Conservation (phyloP, 2,113 vertebrate species). For the Cinclus cinclus region DNA sequence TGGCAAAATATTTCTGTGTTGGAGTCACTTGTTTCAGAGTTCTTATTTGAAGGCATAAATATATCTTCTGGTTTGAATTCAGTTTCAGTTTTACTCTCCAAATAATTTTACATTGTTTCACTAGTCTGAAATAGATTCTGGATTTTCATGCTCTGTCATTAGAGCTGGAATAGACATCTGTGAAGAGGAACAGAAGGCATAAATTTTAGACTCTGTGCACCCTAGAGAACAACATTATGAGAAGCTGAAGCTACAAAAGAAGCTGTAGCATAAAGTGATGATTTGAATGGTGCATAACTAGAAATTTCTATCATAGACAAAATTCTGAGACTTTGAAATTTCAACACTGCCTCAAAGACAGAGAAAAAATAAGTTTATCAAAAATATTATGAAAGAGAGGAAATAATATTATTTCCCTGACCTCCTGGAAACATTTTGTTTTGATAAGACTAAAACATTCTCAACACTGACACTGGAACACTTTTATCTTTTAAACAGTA, state of each 20-base stretch:
- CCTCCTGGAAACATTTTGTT: not conserved
- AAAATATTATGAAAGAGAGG: not conserved
- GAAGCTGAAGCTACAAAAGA: not conserved
- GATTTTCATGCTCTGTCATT: not conserved
- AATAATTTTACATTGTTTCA: not conserved
- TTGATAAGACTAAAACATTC: not conserved
- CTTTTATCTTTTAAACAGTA: not conserved
- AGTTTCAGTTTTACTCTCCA: not conserved
- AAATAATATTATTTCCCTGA: not conserved
- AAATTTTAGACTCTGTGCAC: not conserved
- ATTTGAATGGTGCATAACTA: not conserved
- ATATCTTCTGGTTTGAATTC: not conserved
- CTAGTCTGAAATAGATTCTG: not conserved
- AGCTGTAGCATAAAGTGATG: not conserved
- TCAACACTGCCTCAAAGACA: not conserved
- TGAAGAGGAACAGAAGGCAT: not conserved
- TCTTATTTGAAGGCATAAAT: not conserved
- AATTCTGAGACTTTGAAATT: not conserved
- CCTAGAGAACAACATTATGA: not conserved
- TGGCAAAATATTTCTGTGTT: not conserved
- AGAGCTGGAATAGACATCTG: not conserved
- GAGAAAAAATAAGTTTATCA: not conserved
- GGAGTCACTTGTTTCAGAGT: not conserved
- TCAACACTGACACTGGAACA: not conserved
- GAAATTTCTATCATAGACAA: not conserved